These are phyloP conservation scores for Megalopta genalis DNA, from an alignment of 1,140 invertebrate species.

Conservation along the genomic window DNA sequence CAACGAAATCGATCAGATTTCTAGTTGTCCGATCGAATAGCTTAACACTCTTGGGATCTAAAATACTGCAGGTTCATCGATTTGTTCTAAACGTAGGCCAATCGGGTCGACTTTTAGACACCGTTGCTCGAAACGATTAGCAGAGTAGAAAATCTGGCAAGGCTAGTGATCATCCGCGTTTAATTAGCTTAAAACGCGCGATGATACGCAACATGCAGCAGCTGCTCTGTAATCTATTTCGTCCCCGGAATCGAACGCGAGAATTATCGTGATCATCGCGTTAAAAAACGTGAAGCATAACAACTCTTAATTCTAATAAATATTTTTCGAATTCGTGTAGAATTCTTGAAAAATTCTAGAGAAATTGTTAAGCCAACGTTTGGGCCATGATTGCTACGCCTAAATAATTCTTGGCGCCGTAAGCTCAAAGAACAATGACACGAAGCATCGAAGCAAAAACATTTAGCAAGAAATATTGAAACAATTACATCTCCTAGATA, in stretches of 20 bases:
- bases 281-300: background rate
- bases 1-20: conserved; percentile 1
- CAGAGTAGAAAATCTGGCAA: too few species aligned
- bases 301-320: background rate
- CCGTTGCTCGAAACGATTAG: background rate
- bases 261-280: background rate
- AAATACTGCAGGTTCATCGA: background rate
- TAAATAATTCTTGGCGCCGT: too few species aligned
- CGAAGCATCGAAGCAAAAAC: background rate
- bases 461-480: background rate
- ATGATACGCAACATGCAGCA: background rate
- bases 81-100: background rate
- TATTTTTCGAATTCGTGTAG: background rate
- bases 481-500: background rate
- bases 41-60: background rate
- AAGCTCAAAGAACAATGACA: background rate
- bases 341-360: too few species aligned
- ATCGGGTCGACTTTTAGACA: background rate
- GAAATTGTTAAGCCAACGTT: background rate
- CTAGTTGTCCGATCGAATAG: background rate
- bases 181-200: background rate
- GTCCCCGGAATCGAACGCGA: too few species aligned
- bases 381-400: background rate
- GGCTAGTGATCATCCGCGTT: background rate
- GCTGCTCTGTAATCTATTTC: background rate